Conservation (phyloP, 2,888 invertebrate genomes). For the Syritta pipiens region DNA sequence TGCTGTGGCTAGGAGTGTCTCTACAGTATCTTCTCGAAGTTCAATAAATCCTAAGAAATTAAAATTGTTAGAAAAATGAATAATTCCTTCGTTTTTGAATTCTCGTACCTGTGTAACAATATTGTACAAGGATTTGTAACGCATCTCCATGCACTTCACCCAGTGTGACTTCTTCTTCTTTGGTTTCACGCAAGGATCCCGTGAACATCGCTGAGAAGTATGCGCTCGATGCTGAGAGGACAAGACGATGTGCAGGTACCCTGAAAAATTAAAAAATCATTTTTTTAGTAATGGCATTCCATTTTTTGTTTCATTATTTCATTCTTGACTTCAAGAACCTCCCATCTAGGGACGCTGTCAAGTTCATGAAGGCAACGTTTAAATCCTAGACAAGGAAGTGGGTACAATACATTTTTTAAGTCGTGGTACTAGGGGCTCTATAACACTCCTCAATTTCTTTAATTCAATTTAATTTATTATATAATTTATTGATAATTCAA, state of each 20-base stretch:
- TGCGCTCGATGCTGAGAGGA: constrained; percentile 94
- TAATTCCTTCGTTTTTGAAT: not conserved
- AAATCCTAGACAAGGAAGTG: no score
- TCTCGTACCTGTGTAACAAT: constrained; percentile 91
- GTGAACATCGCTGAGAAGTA: constrained; percentile 98
- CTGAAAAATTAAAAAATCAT: constrained; percentile 76
- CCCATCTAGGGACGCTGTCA: no score
- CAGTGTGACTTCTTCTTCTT: constrained; percentile 90
- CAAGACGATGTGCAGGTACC: constrained; percentile 91
- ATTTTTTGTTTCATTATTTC: no score
- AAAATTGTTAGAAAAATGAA: not conserved
- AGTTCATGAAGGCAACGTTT: no score
- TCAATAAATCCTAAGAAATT: constrained; percentile 81
- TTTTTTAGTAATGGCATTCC: no score
- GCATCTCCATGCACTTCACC: constrained; percentile 93
- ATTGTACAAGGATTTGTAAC: constrained; percentile 90
- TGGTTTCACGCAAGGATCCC: constrained; percentile 90
- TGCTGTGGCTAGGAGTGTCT: constrained; percentile 91
- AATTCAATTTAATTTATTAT: no score
- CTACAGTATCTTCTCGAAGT: constrained; percentile 94
- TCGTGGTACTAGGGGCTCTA: no score
- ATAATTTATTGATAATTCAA: no score
- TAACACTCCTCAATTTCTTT: no score
- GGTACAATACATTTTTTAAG: no score
- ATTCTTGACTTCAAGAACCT: no score